phyloP scores from a whole-genome alignment of 2,113 vertebrate genomes.

The Channa maculata region DNA sequence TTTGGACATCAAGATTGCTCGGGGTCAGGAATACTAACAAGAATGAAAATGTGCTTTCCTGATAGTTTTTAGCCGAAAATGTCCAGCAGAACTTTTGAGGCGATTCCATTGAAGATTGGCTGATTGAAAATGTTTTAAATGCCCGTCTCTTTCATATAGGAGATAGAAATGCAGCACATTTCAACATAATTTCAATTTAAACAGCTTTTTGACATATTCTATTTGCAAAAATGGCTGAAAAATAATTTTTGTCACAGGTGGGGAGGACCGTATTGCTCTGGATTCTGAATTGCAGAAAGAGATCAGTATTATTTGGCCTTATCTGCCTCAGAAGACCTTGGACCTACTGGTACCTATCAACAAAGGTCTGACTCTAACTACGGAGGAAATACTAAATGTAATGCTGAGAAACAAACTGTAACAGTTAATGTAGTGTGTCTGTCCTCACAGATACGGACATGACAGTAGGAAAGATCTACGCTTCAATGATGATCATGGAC shows the following conservation, averaged over 20 bases:
- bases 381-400: not conserved
- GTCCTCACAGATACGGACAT: constrained; percentile 90
- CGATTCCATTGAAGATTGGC: no score
- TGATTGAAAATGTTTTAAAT: no score
- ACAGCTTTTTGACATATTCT: not conserved
- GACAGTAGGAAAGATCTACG: constrained; percentile 99
- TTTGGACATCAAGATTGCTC: constrained; percentile 96
- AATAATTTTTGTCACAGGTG: constrained; percentile 83
- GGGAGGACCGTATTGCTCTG: constrained; percentile 93
- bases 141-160: no score
- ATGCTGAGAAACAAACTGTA: constrained; percentile 1
- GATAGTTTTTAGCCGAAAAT: no score
- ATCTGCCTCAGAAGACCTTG: constrained; percentile 96
- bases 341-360: constrained; percentile 97
- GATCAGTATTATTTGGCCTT: constrained; percentile 97
- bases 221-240: not conserved
- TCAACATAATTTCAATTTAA: not conserved
- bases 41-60: not conserved
- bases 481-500: constrained; percentile 99
- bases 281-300: constrained; percentile 95
- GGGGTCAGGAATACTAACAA: constrained; percentile 83
- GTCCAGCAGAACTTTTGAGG: no score
- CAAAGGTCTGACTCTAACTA: constrained; percentile 87
- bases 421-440: constrained; percentile 29
- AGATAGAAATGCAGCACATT: no score